Base-by-base conservation (phyloP, 2,888 invertebrate species). In the Unio pictorum region DNA sequence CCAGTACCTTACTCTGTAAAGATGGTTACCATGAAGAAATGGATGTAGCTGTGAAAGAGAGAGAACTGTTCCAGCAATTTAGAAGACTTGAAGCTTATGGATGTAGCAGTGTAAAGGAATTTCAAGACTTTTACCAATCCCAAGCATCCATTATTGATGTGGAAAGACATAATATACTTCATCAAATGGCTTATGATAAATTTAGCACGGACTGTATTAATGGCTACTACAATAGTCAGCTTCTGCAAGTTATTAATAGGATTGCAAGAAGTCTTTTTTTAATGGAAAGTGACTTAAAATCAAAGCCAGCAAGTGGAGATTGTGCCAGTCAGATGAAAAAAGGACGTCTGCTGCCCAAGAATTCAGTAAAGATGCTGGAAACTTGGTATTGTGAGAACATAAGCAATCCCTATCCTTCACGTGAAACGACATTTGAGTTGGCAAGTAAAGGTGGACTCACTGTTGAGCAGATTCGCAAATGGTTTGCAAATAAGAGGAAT, bases 401-500 rank as follows among this genome's bases (percentile, higher is more conserved):
- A 17, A 80, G 81, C 63, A 82, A 85, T 66, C 86, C 86, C 4
- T 86, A 86, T 66, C 85, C 86, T 3, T 78, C 80, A 45, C 75
- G 81, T 59, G 82, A 82, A 68, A 75, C 76, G 54, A 80, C 83
- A 30, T 71, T 77, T 20, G 68, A 74, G 7, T 74, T 85, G 69
- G 84, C 84, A 4, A 61, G 72, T 20, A 81, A 75, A 58, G 84
- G 85, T 64, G 76, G 75, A 45, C 79, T 85, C 64, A 79, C 80
- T 55, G 75, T 80, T 26, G 78, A 77, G 67, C 86, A 86, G 68
- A 83, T 86, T 26, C 74, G 84, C 72, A 86, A 86, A 69, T 86
- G 86, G 86, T 84, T 86, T 68, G 85, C 86, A 26, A 86, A 86
- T 75, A 86, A 84, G 72, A 66, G 86, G 18, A 84, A 85, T 61